phyloP scores from a whole-genome alignment of 2,888 invertebrate species.

The Platerodrilus igneus region DNA sequence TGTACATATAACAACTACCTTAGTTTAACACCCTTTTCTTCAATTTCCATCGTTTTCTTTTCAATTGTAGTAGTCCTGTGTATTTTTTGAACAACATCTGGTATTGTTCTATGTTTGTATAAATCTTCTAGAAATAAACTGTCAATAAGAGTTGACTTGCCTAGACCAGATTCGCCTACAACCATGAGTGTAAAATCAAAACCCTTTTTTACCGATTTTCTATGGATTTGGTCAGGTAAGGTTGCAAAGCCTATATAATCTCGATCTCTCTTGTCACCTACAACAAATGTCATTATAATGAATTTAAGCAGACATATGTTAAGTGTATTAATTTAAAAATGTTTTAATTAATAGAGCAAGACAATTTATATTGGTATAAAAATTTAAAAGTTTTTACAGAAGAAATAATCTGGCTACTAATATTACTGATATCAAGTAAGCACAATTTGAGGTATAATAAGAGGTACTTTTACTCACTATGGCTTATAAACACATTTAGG shows the following conservation, averaged over 20 bases:
- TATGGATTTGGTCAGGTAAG: conserved; percentile 91
- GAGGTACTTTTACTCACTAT: no score
- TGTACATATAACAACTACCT: no score
- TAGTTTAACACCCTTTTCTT: conserved; percentile 87
- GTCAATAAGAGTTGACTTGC: conserved; percentile 92
- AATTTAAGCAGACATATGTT: no score
- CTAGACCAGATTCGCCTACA: conserved; percentile 89
- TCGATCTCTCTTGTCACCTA: conserved; percentile 50
- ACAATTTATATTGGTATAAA: background rate
- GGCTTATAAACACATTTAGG: no score
- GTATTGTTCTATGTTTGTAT: conserved; percentile 77
- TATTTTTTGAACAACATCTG: conserved; percentile 59
- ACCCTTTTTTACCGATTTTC: conserved; percentile 93
- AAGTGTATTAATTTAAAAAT: no score
- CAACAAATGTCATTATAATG: background rate
- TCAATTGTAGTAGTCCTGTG: conserved; percentile 69
- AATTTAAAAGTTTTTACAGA: no score
- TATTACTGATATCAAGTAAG: no score
- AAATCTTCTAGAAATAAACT: conserved; percentile 90
- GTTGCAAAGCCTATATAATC: conserved; percentile 95
- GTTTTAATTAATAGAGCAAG: no score
- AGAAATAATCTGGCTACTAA: no score
- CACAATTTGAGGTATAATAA: no score
- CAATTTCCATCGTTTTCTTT: conserved; percentile 88
- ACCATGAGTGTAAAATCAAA: conserved; percentile 97